phyloP scores from a whole-genome alignment of 2,113 vertebrate genomes.

The Archocentrus centrarchus region DNA sequence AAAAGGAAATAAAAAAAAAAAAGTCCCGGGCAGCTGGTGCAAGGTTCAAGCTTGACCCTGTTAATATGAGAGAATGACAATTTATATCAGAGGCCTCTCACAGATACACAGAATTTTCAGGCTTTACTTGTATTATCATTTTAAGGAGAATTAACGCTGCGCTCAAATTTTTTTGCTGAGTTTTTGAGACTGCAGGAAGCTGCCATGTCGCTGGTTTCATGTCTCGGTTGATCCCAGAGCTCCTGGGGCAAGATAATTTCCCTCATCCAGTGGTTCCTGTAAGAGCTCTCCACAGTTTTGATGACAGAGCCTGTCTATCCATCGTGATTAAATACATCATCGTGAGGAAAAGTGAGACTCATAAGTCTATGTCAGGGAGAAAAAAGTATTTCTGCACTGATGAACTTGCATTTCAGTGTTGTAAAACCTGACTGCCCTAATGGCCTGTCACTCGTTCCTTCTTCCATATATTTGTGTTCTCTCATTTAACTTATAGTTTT shows the following conservation, averaged over 20 bases:
- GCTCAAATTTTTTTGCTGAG: background rate
- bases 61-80: no score
- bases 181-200: background rate
- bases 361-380: background rate
- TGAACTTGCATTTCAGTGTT: no score
- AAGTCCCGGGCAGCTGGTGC: no score
- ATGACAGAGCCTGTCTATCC: background rate
- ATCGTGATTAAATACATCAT: background rate
- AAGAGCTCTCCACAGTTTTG: background rate
- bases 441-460: no score
- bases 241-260: rapidly evolving
- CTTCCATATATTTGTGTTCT: no score
- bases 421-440: no score
- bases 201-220: background rate
- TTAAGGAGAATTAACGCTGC: background rate
- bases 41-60: no score
- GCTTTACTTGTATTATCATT: background rate
- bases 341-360: background rate
- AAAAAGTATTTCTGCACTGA: no score
- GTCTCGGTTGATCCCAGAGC: background rate
- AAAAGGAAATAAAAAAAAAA: no score
- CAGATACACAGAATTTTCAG: background rate
- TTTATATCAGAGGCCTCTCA: background rate
- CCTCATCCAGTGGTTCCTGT: background rate
- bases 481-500: no score